Conservation (phyloP, 2,113 vertebrate species). For the Callionymus lyra region DNA sequence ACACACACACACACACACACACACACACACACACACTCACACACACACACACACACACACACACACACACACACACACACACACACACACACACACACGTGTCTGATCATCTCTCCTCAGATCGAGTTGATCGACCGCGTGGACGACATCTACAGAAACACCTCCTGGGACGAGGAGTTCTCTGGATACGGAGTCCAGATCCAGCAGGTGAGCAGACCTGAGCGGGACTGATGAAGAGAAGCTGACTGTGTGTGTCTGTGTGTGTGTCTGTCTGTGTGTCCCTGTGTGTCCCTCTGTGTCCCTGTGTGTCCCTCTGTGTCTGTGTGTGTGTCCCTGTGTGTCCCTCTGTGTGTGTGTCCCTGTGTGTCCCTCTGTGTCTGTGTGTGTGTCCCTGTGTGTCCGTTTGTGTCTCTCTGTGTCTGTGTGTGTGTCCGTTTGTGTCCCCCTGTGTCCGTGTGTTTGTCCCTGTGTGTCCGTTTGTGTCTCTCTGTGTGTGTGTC, state of each 20-base stretch:
- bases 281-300: no score
- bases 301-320: no score
- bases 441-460: no score
- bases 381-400: constrained; percentile 6
- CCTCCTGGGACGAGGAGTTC: constrained; percentile 85
- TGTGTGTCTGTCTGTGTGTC: background rate
- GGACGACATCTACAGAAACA: constrained; percentile 95
- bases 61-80: background rate
- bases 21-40: background rate
- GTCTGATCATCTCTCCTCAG: constrained; percentile 48
- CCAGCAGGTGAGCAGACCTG: constrained; percentile 76
- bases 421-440: no score
- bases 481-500: constrained; percentile 2
- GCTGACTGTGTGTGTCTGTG: background rate
- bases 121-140: constrained; percentile 95
- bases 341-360: constrained; percentile 2
- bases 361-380: no score
- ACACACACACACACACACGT: background rate
- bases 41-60: no score
- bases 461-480: no score
- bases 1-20: background rate
- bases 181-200: constrained; percentile 93
- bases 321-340: background rate
- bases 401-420: no score
- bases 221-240: background rate